Conservation (phyloP, 1,140 invertebrate genomes). For the Patella vulgata region DNA sequence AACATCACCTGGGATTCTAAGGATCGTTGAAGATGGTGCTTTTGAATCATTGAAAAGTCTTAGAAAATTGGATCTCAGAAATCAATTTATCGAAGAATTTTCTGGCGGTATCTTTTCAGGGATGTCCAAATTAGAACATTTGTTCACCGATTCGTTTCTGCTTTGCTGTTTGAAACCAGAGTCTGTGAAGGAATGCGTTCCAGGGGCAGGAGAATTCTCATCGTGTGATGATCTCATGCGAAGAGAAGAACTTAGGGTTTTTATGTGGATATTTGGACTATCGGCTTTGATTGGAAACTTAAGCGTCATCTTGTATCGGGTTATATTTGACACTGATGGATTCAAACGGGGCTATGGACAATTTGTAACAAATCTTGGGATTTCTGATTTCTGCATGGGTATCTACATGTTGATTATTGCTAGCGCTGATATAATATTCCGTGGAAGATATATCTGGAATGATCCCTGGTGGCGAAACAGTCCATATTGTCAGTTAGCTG, state of each 20-base stretch:
- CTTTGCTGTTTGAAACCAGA: slow-evolving; percentile 38
- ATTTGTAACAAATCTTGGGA: slow-evolving; percentile 44
- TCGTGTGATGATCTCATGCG: slow-evolving; percentile 38
- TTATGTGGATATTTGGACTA: slow-evolving; percentile 35
- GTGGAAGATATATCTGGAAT: slow-evolving; percentile 44
- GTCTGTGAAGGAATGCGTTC: slow-evolving; percentile 14
- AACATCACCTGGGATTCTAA: background rate
- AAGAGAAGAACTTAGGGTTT: slow-evolving; percentile 13
- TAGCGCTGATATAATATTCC: slow-evolving; percentile 40
- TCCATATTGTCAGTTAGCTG: slow-evolving; percentile 41
- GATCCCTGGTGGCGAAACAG: slow-evolving; percentile 47
- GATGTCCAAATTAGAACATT: background rate
- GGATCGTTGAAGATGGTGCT: background rate
- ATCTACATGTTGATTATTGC: slow-evolving; percentile 56
- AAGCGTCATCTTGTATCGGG: slow-evolving; percentile 29
- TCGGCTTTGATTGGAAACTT: slow-evolving; percentile 39
- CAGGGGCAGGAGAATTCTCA: slow-evolving; percentile 32
- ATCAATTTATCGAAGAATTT: slow-evolving; percentile 16
- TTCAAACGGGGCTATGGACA: slow-evolving; percentile 14
- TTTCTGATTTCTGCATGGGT: slow-evolving; percentile 56
- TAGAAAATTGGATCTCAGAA: slow-evolving; percentile 10
- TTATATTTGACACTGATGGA: slow-evolving; percentile 10
- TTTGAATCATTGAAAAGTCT: slow-evolving; percentile 14
- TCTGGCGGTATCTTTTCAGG: slow-evolving; percentile 8
- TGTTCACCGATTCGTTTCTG: slow-evolving; percentile 28